Evolutionary conservation across 2,113 vertebrate genomes (phyloP).

Genomic region (Gymnogyps californianus): DNA sequence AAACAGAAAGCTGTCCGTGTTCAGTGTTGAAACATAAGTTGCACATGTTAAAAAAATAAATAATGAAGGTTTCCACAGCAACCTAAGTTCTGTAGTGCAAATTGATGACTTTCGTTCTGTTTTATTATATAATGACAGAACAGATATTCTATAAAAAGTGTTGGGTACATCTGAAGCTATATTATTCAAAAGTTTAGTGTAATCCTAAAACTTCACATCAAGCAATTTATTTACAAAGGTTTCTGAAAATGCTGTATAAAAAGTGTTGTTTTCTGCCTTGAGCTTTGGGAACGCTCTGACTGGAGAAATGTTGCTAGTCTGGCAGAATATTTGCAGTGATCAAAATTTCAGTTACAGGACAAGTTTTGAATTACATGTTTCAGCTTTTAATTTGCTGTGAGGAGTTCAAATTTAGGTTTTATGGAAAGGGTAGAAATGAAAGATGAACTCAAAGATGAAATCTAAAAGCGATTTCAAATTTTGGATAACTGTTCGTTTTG

Average conservation of each 20-base stretch:
- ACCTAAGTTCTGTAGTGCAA: conserved; percentile 45
- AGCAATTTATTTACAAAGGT: background rate
- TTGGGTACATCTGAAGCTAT: background rate
- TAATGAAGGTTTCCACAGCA: conserved; percentile 69
- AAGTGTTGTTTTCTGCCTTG: background rate
- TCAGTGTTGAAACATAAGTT: background rate
- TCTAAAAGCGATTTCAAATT: background rate
- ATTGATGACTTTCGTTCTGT: conserved; percentile 45
- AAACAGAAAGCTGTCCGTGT: background rate
- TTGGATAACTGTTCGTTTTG: background rate
- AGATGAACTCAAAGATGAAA: background rate
- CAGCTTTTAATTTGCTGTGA: background rate
- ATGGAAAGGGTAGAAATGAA: background rate
- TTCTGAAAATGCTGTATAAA: background rate
- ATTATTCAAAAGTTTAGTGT: background rate
- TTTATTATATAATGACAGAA: conserved; percentile 66
- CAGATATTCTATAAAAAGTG: conserved; percentile 45
- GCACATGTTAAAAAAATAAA: conserved; percentile 47
- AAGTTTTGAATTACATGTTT: background rate
- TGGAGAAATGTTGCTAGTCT: background rate
- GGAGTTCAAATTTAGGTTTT: background rate
- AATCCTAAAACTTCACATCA: background rate
- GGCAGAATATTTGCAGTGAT: background rate
- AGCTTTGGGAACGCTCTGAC: background rate
- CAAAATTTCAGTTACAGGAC: background rate